Percentiles rank a stretch among this genome's conserved stretches.
Evolutionary conservation across 2,113 vertebrate species (phyloP).

Genomic region (Malaclemys terrapin): DNA sequence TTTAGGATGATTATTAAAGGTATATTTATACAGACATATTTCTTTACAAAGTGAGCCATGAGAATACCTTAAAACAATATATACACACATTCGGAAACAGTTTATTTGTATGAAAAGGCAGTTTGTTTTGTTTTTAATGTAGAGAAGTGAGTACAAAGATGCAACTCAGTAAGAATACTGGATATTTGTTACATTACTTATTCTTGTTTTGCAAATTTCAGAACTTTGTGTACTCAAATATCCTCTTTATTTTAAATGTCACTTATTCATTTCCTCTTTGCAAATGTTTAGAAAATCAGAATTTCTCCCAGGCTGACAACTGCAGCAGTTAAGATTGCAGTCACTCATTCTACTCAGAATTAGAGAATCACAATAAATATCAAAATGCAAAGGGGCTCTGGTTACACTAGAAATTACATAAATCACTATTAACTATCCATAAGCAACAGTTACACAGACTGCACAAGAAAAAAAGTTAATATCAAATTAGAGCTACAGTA

Average conservation of each 20-base stretch:
- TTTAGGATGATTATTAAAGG: not conserved
- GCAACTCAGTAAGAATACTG: not conserved
- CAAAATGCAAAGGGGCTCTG: not conserved
- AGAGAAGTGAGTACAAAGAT: not conserved
- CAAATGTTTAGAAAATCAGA: constrained; percentile 2
- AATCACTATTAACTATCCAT: not conserved
- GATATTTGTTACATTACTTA: not conserved
- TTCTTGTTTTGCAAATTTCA: constrained; percentile 13
- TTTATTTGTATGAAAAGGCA: not conserved
- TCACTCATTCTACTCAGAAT: not conserved
- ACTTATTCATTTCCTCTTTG: constrained; percentile 2
- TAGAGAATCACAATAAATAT: not conserved
- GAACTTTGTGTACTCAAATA: not conserved
- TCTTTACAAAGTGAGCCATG: not conserved
- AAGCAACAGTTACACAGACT: constrained; percentile 20
- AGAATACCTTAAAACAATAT: not conserved
- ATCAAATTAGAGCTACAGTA: not conserved
- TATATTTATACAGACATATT: not conserved
- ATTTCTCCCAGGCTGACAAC: not conserved
- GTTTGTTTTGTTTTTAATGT: constrained; percentile 7
- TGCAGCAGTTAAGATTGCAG: not conserved
- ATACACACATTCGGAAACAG: not conserved
- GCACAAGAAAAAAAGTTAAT: not conserved
- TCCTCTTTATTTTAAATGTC: not conserved
- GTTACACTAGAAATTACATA: constrained; percentile 10